phyloP scores from a whole-genome alignment of 2,797 vertebrate species.

The Bradypodion pumilum region DNA sequence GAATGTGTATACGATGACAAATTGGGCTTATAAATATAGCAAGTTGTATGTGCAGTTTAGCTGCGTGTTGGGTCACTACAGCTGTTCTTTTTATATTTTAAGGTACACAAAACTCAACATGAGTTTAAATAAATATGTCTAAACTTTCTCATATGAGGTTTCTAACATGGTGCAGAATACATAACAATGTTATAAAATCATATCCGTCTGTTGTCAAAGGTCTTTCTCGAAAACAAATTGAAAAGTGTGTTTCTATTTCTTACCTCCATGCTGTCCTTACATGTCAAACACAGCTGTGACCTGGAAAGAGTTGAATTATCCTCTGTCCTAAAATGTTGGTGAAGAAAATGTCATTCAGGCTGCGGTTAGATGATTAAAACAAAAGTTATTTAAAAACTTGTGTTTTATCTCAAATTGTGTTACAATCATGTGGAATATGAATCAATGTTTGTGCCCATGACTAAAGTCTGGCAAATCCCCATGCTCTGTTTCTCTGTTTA shows the following conservation, averaged over 20 bases:
- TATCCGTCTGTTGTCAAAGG: slow-evolving; percentile 9
- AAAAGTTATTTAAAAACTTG: too few species aligned
- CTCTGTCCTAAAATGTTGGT: slow-evolving; percentile 46
- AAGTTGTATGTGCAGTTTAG: not conserved
- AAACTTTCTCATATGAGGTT: not conserved
- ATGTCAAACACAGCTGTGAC: slow-evolving; percentile 40
- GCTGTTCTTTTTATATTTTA: not conserved
- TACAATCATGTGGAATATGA: too few species aligned
- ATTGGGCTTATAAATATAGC: not conserved
- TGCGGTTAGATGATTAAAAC: too few species aligned
- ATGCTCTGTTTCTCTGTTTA: too few species aligned
- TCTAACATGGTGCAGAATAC: not conserved
- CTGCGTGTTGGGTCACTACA: not conserved
- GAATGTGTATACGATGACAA: not conserved
- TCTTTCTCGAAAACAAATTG: not conserved
- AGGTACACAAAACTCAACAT: not conserved
- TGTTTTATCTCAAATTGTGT: too few species aligned
- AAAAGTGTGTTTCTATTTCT: not conserved
- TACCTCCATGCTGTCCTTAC: slow-evolving; percentile 52
- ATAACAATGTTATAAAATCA: not conserved
- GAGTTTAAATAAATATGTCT: not conserved
- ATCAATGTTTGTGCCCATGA: too few species aligned
- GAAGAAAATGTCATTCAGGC: slow-evolving; percentile 6
- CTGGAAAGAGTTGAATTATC: slow-evolving; percentile 10
- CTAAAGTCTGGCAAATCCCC: too few species aligned